Evolutionary conservation across 2,113 vertebrate genomes (phyloP), one percentile per base, ranked within the genome.

Genomic region (Elephantulus edwardii): DNA sequence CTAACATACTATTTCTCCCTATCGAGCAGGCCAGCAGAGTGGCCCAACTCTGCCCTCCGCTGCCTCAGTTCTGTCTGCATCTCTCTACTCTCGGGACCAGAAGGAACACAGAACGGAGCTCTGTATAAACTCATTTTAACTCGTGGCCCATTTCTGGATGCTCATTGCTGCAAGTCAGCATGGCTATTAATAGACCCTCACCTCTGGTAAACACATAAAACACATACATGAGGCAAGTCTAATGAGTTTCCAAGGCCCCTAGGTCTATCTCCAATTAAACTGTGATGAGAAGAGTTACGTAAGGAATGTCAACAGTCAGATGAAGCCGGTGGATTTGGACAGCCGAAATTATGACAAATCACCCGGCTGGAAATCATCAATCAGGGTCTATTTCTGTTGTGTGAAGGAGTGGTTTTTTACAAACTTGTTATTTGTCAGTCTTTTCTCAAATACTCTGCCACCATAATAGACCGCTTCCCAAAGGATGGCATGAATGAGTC

Each of bases 201-300:
- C 79, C 44, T 88, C 87, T n/a, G 26, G 78, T 93, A 64, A 93
- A 62, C 52, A 66, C 42, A 19, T 33, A 77, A 86, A 64, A 46
- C 62, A 58, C 81, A 19, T 88, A 72, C 72, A 50, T 86, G 89
- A 88, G 74, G 62, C 74, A 91, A n/a, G 28, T 62, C 83, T 94
- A 95, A 93, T 90, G 93, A 86, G 72, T 58, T 92, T 93, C 90
- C 81, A 83, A 91, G 90, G 86, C 42, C 60, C 91, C 58, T 88
- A 6, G 48, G 79, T 50, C 56, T 77, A 88, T 44, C 74, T 93
- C 90, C 91, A 94, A 90, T 94, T 93, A 93, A 88, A 89, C 92
- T 78, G 68, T 48, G 35, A 40, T 77, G 72, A 86, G 84, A 56
- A 94, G 76, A 77, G 42, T 38, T 79, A 35, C 60, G 8, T 76